Evolutionary conservation across 2,888 invertebrate genomes (phyloP).

Genomic region (Scelioninae gen. 1): DNA sequence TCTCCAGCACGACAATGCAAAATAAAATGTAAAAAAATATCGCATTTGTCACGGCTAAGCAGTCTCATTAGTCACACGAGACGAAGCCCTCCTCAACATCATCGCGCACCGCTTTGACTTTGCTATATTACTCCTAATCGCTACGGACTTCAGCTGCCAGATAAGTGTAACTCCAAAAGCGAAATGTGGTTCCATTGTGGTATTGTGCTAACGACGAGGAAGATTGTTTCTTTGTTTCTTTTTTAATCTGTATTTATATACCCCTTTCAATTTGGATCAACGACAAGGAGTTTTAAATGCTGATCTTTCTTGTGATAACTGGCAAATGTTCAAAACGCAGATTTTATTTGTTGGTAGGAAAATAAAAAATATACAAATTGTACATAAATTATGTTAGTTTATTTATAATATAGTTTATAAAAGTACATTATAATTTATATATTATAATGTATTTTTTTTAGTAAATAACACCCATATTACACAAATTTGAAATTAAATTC

Average conservation of each 20-base stretch:
- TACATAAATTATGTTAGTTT: too few relatives aligned
- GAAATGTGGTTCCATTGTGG: conserved; percentile 55
- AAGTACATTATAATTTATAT: too few relatives aligned
- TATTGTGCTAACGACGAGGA: conserved; percentile 50
- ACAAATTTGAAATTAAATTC: too few relatives aligned
- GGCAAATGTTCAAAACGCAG: too few relatives aligned
- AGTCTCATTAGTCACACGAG: conserved; percentile 73
- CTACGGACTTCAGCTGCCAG: conserved; percentile 65
- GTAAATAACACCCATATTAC: too few relatives aligned
- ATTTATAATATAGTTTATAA: too few relatives aligned
- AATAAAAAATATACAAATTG: too few relatives aligned
- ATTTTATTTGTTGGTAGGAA: too few relatives aligned
- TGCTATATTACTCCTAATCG: conserved; percentile 65
- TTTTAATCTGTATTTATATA: conserved; percentile 33
- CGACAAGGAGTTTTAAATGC: neutral
- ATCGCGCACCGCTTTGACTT: conserved; percentile 62
- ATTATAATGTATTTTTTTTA: too few relatives aligned
- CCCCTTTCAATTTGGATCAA: conserved; percentile 31
- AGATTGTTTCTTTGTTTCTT: conserved; percentile 40
- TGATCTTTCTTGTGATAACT: conserved; percentile 8
- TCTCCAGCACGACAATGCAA: conserved; percentile 61
- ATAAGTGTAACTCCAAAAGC: conserved; percentile 61
- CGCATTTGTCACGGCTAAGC: conserved; percentile 73
- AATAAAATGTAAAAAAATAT: conserved; percentile 69
- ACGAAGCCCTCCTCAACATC: conserved; percentile 64